Evolutionary conservation across 2,797 vertebrate species (phyloP).

Genomic region (Cottoperca gobio): DNA sequence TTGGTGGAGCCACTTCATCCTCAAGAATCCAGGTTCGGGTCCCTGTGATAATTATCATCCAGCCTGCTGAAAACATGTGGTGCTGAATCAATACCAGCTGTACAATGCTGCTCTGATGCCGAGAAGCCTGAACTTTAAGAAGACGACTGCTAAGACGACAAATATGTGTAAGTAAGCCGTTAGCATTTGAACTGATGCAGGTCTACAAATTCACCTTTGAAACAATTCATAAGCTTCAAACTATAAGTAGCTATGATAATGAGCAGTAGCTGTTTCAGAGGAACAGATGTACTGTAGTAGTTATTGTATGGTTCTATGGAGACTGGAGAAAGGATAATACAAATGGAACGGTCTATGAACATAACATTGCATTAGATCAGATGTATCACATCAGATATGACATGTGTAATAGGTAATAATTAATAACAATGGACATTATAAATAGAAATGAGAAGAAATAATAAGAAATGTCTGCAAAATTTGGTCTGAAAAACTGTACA

Average conservation of each 20-base stretch:
- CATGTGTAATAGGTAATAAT: not conserved
- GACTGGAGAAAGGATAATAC: not conserved
- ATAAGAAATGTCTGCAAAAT: not conserved
- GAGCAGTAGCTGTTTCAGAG: not conserved
- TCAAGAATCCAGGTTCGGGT: not conserved
- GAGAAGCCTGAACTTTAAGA: not conserved
- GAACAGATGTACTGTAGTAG: not conserved
- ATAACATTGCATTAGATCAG: not conserved
- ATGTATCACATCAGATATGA: not conserved
- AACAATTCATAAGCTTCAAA: not conserved
- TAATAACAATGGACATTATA: not conserved
- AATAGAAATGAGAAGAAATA: no score
- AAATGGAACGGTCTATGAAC: not conserved
- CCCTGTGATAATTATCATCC: not conserved
- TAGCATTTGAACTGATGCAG: not conserved
- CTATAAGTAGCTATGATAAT: not conserved
- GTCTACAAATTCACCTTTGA: not conserved
- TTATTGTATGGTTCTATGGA: not conserved
- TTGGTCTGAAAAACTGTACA: not conserved
- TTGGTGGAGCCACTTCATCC: not conserved
- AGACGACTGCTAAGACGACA: not conserved
- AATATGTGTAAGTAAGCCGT: not conserved
- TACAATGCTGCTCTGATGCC: not conserved
- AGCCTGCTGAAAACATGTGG: not conserved
- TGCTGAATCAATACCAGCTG: not conserved